Conservation (phyloP, 2,797 vertebrate genomes). For the Buphagus erythrorhynchus region DNA sequence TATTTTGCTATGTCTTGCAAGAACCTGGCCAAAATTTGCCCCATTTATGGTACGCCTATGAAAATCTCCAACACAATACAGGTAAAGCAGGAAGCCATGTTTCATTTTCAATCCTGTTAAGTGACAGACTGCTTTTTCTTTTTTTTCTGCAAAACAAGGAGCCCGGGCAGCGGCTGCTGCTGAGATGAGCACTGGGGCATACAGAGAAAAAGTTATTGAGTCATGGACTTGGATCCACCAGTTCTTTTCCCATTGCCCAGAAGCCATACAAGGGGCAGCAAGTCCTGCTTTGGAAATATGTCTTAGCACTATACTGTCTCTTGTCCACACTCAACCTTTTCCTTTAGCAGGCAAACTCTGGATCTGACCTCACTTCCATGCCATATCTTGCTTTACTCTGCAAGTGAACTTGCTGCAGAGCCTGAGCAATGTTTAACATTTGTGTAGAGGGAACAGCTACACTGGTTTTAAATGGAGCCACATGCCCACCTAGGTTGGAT, state of each 20-base stretch:
- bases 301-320: neutral
- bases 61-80: neutral
- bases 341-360: neutral
- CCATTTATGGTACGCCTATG: neutral
- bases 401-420: neutral
- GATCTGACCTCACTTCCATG: neutral
- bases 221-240: neutral
- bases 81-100: neutral
- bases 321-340: neutral
- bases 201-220: neutral
- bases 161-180: neutral
- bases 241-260: neutral
- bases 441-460: neutral
- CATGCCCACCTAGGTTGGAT: neutral
- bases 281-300: neutral
- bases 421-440: neutral
- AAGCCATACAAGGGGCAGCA: neutral
- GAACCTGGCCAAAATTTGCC: neutral
- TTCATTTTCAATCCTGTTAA: neutral
- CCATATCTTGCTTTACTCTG: neutral
- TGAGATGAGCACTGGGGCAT: neutral
- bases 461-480: neutral
- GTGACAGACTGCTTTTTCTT: neutral
- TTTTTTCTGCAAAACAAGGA: neutral
- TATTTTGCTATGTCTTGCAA: neutral